Evolutionary conservation across 2,113 vertebrate species (phyloP), one percentile per base, ranked within the genome.

Genomic region (Eurystomus gularis): DNA sequence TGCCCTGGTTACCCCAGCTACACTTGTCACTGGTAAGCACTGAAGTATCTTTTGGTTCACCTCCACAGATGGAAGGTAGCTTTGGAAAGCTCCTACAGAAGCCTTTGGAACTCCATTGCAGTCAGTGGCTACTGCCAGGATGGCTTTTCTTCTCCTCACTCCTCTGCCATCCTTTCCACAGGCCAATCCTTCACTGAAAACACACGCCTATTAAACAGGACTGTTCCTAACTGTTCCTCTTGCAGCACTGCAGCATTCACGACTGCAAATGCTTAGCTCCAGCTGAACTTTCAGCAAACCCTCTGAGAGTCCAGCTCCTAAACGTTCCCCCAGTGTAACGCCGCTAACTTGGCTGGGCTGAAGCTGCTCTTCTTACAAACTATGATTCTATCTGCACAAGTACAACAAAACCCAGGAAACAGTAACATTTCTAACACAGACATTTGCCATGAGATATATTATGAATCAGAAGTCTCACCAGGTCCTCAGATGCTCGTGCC

Each of bases 401-500:
- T 3, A 26, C 48, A 76, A 35, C 55, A 55, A 35, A 35, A 3
- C 26, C 20, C 57, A 37, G 25, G 8, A 35, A 42, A 24, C 35
- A 17, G 37, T 29, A 42, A 7, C 0, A 0, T 75, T 73, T 64
- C 82, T 35, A 61, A 77, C 37, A 54, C 19, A 69, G 25, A 13
- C 40, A 19, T 44, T 18, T 57, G 55, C 60, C 46, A 29, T 7
- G 33, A 85, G 35, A 28, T 29, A 17, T 10, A 24, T 3, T 11
- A 3, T 1, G 24, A 26, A 6, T 19, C 31, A 24, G 25, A 46
- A 69, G 21, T 46, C 96, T 98, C 98, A 99, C 99, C 99, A 99
- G 98, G 97, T 99, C 99, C 94, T 99, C 99, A 7, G 99, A 99
- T 7, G 99, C 99, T 21, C 99, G 98, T 24, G 99, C 99, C 96